Base-by-base conservation (phyloP, 2,113 vertebrate species). In the Xerus inauris region DNA sequence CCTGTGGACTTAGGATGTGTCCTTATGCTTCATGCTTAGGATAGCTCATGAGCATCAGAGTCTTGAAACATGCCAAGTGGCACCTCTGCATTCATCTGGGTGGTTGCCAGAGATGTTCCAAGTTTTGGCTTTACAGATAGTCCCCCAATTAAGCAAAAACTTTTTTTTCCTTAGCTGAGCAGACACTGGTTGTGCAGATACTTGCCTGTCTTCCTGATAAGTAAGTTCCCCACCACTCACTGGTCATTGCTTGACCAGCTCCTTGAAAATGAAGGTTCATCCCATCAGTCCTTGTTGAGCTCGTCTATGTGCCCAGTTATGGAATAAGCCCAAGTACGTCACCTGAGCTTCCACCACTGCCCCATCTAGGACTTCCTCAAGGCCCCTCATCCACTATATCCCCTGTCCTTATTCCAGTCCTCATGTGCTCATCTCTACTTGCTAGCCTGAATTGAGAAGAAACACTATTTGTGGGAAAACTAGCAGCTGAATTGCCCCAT, bases 151-250 rank as follows among this genome's bases (percentile, higher is more conserved):
- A 85, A 94, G 19, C 26, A 88, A 32, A 64, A 54, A 2, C 32
- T 11, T 71, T 67, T 92, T 89, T 93, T 87, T 93, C 76, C 76
- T 85, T 67, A 22, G 75, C 20, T 86, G 42, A 38, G 40, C n/a
- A 62, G 42, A 57, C 28, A 1, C 28, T 0, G 22, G 54, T 38
- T 86, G 71, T 90, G 45, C 20, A 67, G 45, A 85, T 16, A 16
- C 59, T 80, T 76, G 35, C 16, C 45, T 47, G 8, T 65, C 47
- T 38, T n/a, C 42, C 8, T 67, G 6, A 22, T 57, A 22, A 64
- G 6, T 19, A 65, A 77, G 73, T n/a, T 51, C 11, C 26, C 42
- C 5, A 0, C 42, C 0, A 16, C 16, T 59, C 8, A 4, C 17
- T 62, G 81, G 30, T 35, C 54, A 77, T 47, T 65, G 30, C 40